Evolutionary conservation across 2,113 vertebrate genomes (phyloP), one percentile per base, ranked within the genome.

Genomic region (Leptocoma aspasia): DNA sequence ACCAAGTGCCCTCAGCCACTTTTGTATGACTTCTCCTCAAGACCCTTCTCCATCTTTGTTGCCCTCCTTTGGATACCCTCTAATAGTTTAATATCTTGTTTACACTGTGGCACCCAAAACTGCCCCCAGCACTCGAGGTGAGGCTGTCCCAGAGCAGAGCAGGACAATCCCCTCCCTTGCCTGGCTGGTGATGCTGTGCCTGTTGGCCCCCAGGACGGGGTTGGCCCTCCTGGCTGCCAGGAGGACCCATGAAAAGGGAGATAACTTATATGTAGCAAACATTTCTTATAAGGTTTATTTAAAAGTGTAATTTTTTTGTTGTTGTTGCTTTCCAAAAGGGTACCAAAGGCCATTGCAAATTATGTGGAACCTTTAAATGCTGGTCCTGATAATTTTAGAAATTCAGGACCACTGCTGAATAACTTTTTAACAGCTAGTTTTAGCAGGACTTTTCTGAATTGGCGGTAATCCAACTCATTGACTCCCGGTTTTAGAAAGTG

Each of bases 101-200:
- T 15, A 7, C 1, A 3, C 3, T 64, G 35, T 35, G 21, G 13
- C 0, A 1, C 50, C 35, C 75, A 71, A 22, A 56, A 0, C 16
- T 64, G 41, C 42, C 24, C 49, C 21, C 42, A 71, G 49, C 3
- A 22, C 21, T 49, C 0, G 4, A 88, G 49, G 17, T 64, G 57
- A 71, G 57, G 75, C 57, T 0, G 6, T 57, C 26, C 42, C 57
- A 56, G 52, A 81, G 68, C 52, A 73, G 37, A 59, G 68, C 1
- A 0, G 44, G 37, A 59, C 77, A 59, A 37, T 73, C 27, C 18
- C 50, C 27, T 59, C 52, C 33, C 60, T 52, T 57, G 35, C 27
- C 35, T 0, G 0, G 59, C 52, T 73, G 68, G 26, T 0, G 2
- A 37, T 44, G 42, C 66, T 80, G 50, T 2, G 66, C 47, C 64